A percentile compares a stretch with the other conserved stretches of the same genome.
Evolutionary conservation across 2,888 invertebrate genomes (phyloP).

Genomic region (Tubulanus polymorphus): DNA sequence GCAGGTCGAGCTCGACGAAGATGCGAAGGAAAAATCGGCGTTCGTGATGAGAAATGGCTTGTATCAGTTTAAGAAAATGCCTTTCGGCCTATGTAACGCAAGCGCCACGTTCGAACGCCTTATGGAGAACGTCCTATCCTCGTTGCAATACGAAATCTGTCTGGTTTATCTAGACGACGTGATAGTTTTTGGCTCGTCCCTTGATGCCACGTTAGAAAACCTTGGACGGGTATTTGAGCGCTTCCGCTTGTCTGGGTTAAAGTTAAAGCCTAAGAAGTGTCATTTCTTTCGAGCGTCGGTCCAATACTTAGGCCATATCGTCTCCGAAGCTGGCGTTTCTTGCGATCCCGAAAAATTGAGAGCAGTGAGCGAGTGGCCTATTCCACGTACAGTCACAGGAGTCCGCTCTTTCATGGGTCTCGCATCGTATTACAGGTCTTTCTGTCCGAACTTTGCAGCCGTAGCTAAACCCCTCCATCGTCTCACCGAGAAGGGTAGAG

Average conservation of each 20-base stretch:
- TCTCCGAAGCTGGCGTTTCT: conserved; percentile 15
- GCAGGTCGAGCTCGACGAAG: conserved; percentile 7
- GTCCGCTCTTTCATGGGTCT: conserved; percentile 18
- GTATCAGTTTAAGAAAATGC: conserved; percentile 12
- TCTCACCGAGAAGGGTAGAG: conserved; percentile 6
- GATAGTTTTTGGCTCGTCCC: conserved; percentile 23
- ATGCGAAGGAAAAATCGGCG: conserved; percentile 10
- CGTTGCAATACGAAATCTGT: conserved; percentile 26
- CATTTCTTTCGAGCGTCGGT: conserved; percentile 12
- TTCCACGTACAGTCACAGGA: conserved; percentile 13
- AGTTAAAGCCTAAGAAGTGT: conserved; percentile 22
- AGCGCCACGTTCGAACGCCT: conserved; percentile 13
- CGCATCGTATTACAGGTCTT: conserved; percentile 20
- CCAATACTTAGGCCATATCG: conserved; percentile 15
- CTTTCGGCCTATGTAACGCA: conserved; percentile 15
- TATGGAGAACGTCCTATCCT: conserved; percentile 23
- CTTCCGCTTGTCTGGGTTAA: conserved; percentile 19
- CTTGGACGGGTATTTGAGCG: conserved; percentile 17
- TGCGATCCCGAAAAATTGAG: conserved; percentile 19
- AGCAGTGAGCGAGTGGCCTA: conserved; percentile 18
- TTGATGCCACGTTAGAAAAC: conserved; percentile 20
- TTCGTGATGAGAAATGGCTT: conserved; percentile 9
- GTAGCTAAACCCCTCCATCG: conserved; percentile 18
- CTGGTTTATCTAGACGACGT: conserved; percentile 50
- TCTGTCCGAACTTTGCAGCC: conserved; percentile 17